These are phyloP conservation scores for Apodemia zela DNA, from an alignment of 2,888 invertebrate genomes.

Conservation along the genomic window DNA sequence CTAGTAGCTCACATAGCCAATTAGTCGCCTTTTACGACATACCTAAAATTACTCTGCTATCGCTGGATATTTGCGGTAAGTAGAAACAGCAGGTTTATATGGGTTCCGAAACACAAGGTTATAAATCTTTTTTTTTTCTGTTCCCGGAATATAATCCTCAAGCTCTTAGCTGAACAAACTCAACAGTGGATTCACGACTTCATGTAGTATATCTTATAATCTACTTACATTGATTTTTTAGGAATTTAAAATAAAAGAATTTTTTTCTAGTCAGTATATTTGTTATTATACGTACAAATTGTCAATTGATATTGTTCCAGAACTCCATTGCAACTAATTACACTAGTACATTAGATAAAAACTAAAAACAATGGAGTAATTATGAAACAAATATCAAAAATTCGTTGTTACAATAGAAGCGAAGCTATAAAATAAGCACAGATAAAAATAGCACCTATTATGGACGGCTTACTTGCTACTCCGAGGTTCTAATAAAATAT, in stretches of 20 bases:
- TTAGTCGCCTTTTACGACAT: no score
- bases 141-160: no score
- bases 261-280: constrained; percentile 71
- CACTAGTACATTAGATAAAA: constrained; percentile 42
- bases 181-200: no score
- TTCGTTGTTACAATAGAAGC: constrained; percentile 60
- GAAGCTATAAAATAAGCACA: constrained; percentile 34
- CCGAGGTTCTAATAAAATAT: constrained; percentile 46
- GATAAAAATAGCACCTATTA: constrained; percentile 58
- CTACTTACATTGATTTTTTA: background rate
- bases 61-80: no score
- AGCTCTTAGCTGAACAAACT: no score
- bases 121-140: no score
- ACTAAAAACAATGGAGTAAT: constrained; percentile 64
- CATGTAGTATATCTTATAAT: no score
- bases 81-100: no score
- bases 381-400: constrained; percentile 72
- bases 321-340: constrained; percentile 68
- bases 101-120: no score
- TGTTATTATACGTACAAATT: constrained; percentile 70
- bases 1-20: no score
- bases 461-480: constrained; percentile 55
- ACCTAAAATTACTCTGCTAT: no score
- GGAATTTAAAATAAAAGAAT: constrained; percentile 34
- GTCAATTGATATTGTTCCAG: constrained; percentile 71